phyloP scores from a whole-genome alignment of 1,140 invertebrate genomes.

The Macrotrachela quadricornifera region DNA sequence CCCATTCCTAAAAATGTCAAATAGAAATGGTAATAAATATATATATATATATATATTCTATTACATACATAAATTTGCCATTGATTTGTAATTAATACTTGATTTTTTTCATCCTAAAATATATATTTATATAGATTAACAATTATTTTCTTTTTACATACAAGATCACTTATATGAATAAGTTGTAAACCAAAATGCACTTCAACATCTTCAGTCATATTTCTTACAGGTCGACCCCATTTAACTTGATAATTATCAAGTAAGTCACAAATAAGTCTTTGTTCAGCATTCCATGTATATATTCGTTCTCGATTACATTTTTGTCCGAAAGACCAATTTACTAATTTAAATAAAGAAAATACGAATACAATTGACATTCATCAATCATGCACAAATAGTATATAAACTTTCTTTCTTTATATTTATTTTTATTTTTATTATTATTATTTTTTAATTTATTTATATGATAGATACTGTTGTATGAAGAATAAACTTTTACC shows the following conservation, averaged over 20 bases:
- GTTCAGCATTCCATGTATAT: conserved; percentile 15
- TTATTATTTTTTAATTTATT: too few species aligned
- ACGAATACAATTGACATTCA: too few species aligned
- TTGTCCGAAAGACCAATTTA: too few species aligned
- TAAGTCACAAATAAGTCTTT: conserved; percentile 24
- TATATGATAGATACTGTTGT: too few species aligned
- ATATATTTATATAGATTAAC: neutral
- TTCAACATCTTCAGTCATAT: conserved; percentile 20
- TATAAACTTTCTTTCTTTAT: too few species aligned
- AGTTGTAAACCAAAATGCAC: conserved; percentile 25
- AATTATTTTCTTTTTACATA: neutral
- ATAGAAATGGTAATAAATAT: neutral
- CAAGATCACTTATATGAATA: conserved; percentile 30
- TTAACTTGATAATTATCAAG: conserved; percentile 25
- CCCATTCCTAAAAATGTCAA: neutral
- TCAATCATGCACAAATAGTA: too few species aligned
- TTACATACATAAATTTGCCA: conserved; percentile 2
- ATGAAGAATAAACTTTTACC: too few species aligned
- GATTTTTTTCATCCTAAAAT: conserved; percentile 8
- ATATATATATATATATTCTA: neutral
- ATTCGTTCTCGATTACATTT: too few species aligned
- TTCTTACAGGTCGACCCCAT: conserved; percentile 25
- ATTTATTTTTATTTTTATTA: too few species aligned
- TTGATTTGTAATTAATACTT: conserved; percentile 7
- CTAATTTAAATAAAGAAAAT: too few species aligned